Conservation (phyloP, 64 coral and sea anemone genomes). For the Orbicella faveolata region DNA sequence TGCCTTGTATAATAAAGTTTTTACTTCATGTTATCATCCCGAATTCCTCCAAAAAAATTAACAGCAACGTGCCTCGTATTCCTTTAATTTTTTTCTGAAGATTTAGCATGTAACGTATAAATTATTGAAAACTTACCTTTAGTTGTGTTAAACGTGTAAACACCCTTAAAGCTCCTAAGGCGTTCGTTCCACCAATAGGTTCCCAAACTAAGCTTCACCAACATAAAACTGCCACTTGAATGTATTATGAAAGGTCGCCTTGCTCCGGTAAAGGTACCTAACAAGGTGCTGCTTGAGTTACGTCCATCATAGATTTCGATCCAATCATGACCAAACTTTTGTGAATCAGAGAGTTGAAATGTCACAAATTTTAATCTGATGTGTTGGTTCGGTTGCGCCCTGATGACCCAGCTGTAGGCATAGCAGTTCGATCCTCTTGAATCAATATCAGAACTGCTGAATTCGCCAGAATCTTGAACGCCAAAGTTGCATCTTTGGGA, state of each 20-base stretch:
- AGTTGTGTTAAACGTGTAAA: too few species aligned
- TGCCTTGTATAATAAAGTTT: too few species aligned
- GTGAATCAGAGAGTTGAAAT: background rate
- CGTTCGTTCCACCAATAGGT: too few species aligned
- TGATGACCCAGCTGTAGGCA: background rate
- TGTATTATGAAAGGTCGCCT: background rate
- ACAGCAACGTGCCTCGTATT: too few species aligned
- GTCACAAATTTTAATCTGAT: background rate
- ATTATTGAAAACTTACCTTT: too few species aligned
- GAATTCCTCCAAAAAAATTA: too few species aligned
- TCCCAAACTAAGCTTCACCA: background rate
- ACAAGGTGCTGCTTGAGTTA: background rate
- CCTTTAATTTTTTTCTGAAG: too few species aligned
- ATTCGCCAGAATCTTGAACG: background rate
- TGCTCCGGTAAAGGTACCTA: background rate
- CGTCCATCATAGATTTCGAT: background rate
- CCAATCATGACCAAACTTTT: background rate
- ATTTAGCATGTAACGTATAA: too few species aligned
- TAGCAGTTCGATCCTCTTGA: background rate
- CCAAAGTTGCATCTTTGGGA: background rate
- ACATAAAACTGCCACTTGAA: background rate
- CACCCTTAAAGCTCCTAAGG: too few species aligned
- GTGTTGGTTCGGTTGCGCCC: background rate
- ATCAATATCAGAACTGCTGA: background rate
- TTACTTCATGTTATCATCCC: too few species aligned